Percentiles rank a stretch among this genome's conserved stretches.
phyloP scores from a whole-genome alignment of 2,797 vertebrate species.

The Amniataba percoides region DNA sequence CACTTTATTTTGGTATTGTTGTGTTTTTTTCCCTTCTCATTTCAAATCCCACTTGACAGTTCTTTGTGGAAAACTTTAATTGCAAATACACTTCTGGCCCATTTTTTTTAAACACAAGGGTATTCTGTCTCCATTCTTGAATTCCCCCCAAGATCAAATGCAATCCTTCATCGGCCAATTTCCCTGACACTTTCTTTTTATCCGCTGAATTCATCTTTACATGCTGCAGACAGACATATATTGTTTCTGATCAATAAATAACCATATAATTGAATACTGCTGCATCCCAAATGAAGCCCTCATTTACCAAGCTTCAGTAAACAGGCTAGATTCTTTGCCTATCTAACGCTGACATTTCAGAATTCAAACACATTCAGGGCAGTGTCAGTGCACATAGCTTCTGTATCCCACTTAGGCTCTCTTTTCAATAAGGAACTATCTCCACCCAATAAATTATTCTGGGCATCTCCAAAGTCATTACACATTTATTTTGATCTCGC shows the following conservation, averaged over 20 bases:
- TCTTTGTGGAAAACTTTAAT: conserved; percentile 77
- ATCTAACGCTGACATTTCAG: conserved; percentile 86
- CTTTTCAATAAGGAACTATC: conserved; percentile 83
- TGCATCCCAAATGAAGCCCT: conserved; percentile 86
- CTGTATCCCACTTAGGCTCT: conserved; percentile 77
- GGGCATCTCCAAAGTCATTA: conserved; percentile 90
- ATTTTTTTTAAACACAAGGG: conserved; percentile 77
- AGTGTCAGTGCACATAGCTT: conserved; percentile 71
- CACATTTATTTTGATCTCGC: conserved; percentile 96
- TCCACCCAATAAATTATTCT: conserved; percentile 93
- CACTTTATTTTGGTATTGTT: conserved; percentile 55
- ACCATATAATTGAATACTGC: conserved; percentile 86
- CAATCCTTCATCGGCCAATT: conserved; percentile 85
- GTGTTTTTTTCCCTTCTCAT: conserved; percentile 37
- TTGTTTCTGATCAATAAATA: conserved; percentile 88
- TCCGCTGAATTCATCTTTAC: conserved; percentile 82
- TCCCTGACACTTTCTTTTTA: conserved; percentile 83
- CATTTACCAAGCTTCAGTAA: conserved; percentile 86
- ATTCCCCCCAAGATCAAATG: conserved; percentile 83
- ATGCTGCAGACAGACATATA: conserved; percentile 81
- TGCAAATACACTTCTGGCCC: conserved; percentile 73
- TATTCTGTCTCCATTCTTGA: conserved; percentile 80
- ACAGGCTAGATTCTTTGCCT: conserved; percentile 82
- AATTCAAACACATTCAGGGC: conserved; percentile 80
- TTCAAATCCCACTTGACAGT: conserved; percentile 73